A percentile compares a stretch with the other conserved stretches of the same genome.
These are phyloP conservation scores for Lasioglossum lativentre DNA, from an alignment of 2,888 invertebrate species.

Conservation along the genomic window DNA sequence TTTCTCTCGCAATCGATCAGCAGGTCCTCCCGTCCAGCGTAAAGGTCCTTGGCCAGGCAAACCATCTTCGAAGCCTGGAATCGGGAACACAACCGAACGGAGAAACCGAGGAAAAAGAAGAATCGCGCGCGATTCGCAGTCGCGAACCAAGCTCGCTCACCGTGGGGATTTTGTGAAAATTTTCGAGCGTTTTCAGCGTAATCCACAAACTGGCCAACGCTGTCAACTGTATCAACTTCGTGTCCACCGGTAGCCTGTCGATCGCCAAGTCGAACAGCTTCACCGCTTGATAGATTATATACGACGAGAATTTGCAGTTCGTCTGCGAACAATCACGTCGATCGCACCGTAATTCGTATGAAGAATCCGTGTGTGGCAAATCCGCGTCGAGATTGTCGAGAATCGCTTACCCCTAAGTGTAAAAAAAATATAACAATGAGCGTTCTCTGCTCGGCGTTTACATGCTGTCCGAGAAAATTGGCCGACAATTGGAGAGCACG, in stretches of 20 bases:
- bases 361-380: too few relatives aligned
- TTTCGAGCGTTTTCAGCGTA: conserved; percentile 72
- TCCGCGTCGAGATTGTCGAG: too few relatives aligned
- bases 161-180: conserved; percentile 66
- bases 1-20: conserved; percentile 69
- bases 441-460: conserved; percentile 70
- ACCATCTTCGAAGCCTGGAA: conserved; percentile 71
- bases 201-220: conserved; percentile 78
- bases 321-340: conserved; percentile 57
- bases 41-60: conserved; percentile 63
- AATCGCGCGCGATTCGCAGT: neutral
- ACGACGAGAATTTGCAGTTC: conserved; percentile 68
- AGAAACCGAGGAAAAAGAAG: neutral
- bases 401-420: conserved; percentile 63
- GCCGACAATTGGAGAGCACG: conserved; percentile 49
- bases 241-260: conserved; percentile 57
- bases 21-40: conserved; percentile 49
- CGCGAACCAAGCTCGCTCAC: conserved; percentile 35
- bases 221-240: conserved; percentile 67
- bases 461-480: conserved; percentile 56
- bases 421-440: conserved; percentile 71
- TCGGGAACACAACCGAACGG: neutral
- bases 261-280: conserved; percentile 75
- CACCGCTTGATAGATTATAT: conserved; percentile 74
- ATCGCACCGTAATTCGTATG: neutral